Evolutionary conservation across 2,888 invertebrate genomes (phyloP), one percentile per base, ranked within the genome.

Genomic region (Drosophila imparisetae): DNA sequence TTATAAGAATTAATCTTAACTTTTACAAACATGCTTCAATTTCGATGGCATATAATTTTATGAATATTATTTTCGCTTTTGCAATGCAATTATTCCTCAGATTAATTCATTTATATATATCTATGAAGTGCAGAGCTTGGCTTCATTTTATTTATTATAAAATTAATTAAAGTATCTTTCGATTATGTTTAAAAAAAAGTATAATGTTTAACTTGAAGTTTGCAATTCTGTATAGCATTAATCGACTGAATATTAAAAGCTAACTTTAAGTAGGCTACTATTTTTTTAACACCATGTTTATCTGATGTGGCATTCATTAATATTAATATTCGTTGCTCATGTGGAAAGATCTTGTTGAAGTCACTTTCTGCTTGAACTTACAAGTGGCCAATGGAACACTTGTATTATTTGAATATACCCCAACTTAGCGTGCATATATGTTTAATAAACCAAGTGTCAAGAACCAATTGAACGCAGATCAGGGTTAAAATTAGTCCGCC

Each of bases 381-480:
- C 54, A 68, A 81, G 78, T 72, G 74, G 81, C 65, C 60, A 61
- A 54, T 73, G 53, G 27, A 67, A 66, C 49, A 73, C 78, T 67
- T 53, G 54, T 34, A 48, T 50, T 21, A 60, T 45, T 70, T 29
- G 48, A 66, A 48, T 53, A 57, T 63, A 50, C 30, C 30, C 21
- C 24, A 49, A 57, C 48, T 34, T 13, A 21, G 40, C 50, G 42
- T 2, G 36, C 55, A 13, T 49, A 27, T 49, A 11, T 49, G 49
- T 55, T 18, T 24, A 61, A 42, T 68, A 53, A 34, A 36, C 48
- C 61, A 61, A 78, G 76, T 72, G 80, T 38, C 64, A 61, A 68
- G 64, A 45, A 29, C 50, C 68, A 78, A 78, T 78, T 78, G 64
- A 68, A 52, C 3, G 42, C 32, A 60, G 75, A 60, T 60, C 70